These are phyloP conservation scores for Carcinoscorpius rotundicauda DNA, from an alignment of 1,140 invertebrate genomes.

Conservation along the genomic window DNA sequence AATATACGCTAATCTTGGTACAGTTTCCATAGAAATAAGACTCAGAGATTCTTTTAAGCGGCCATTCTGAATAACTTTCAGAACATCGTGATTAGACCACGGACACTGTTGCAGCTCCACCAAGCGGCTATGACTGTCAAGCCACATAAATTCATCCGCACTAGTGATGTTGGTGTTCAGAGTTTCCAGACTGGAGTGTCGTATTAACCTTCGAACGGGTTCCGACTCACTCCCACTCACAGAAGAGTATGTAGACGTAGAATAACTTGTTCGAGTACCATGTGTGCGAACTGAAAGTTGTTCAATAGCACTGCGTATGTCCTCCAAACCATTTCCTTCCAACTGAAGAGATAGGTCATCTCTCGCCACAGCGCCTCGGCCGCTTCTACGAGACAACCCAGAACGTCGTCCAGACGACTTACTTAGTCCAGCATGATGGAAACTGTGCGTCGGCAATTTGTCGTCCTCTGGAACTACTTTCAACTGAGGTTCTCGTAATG, in stretches of 20 bases:
- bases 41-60: conserved; percentile 61
- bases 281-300: conserved; percentile 53
- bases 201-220: conserved; percentile 46
- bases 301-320: conserved; percentile 76
- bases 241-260: conserved; percentile 65
- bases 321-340: conserved; percentile 49
- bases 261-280: conserved; percentile 27
- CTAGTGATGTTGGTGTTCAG: conserved; percentile 80
- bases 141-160: conserved; percentile 86
- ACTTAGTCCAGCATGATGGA: no score
- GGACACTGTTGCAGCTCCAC: conserved; percentile 78
- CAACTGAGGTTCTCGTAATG: no score
- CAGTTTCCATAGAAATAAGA: conserved; percentile 31
- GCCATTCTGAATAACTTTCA: conserved; percentile 61
- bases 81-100: conserved; percentile 74
- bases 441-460: no score
- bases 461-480: no score
- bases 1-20: conserved; percentile 60
- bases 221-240: conserved; percentile 62
- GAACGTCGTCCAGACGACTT: background rate
- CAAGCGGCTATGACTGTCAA: conserved; percentile 75
- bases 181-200: conserved; percentile 75
- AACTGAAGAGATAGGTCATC: no score
- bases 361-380: conserved; percentile 22
- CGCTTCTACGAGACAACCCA: conserved; percentile 42